Percentiles rank a stretch among this genome's conserved stretches.
These are phyloP conservation scores for Chaetodon auriga DNA, from an alignment of 2,113 vertebrate genomes.

Conservation along the genomic window DNA sequence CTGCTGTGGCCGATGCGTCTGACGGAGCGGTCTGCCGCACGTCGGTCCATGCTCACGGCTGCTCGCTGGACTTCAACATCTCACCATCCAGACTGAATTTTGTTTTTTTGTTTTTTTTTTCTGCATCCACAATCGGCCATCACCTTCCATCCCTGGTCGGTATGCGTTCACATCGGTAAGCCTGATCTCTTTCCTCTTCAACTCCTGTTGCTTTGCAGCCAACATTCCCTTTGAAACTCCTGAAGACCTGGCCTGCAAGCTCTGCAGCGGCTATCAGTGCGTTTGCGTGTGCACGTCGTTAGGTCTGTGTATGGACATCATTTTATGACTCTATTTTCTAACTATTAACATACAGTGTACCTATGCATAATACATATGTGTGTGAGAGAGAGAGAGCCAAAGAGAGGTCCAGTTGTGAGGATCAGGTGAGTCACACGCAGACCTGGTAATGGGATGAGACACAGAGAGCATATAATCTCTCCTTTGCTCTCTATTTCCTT, in stretches of 20 bases:
- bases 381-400: background rate
- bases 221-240: background rate
- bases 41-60: background rate
- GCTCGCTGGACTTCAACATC: background rate
- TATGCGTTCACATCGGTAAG: conserved; percentile 52
- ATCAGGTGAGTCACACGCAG: conserved; percentile 35
- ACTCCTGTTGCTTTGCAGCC: conserved; percentile 20
- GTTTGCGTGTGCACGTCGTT: background rate
- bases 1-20: background rate
- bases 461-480: conserved; percentile 38
- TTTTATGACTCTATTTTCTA: background rate
- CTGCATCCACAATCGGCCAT: background rate
- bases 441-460: conserved; percentile 55
- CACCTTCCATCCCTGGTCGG: background rate
- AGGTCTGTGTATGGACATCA: background rate
- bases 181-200: background rate
- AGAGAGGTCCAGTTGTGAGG: conserved; percentile 25
- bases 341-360: background rate
- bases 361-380: background rate
- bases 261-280: background rate
- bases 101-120: background rate
- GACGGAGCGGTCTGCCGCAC: background rate
- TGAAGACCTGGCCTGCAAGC: background rate
- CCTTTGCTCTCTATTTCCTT: background rate
- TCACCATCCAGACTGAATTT: too few relatives aligned